Evolutionary conservation across 1,140 invertebrate genomes (phyloP), one percentile per base, ranked within the genome.

Genomic region (Ericerus pela): DNA sequence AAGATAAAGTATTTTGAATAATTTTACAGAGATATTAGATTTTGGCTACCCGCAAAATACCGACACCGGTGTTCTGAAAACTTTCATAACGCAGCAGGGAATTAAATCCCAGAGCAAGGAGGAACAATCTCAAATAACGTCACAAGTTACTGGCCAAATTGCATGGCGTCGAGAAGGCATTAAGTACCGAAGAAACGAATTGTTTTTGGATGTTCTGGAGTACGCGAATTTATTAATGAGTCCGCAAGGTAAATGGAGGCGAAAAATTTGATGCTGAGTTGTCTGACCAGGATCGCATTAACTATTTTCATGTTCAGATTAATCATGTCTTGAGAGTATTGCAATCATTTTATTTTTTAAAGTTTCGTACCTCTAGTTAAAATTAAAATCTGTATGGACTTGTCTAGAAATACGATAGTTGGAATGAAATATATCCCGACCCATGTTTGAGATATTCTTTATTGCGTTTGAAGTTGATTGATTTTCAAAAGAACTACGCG

Each of bases 31-130:
- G 79, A 98, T 99, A 65, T 73, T 99, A 59, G 96, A 99, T 71
- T 99, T 99, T 80, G 96, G 96, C 2, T 99, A 99, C 70, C 96
- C 96, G 2, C 96, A 99, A 74, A 99, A 99, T 69, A 98, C 95
- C 18, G 96, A 99, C 69, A 96, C 95, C 8, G 96, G 96, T 24
- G 95, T 99, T 20, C 72, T 99, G 62, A 99, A 99, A 70, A 98
- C 95, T 1, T 99, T 98, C 65, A 99, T 99, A 60, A 99, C 95
- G 57, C 96, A 99, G 70, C 94, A 97, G 73, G 96, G 96, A 58
- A 91, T 99, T 20, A 97, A 98, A 73, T 96, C 95, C 57, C 85
- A 95, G 62, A 96, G 90, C 11, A 99, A 99, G 72, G 96, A 99
- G 67, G 96, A 99, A 72, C 96, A 99, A 70, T 88, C 93, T 55